Base-by-base conservation (phyloP, 1,140 invertebrate species). In the Dinothrombium tinctorium region DNA sequence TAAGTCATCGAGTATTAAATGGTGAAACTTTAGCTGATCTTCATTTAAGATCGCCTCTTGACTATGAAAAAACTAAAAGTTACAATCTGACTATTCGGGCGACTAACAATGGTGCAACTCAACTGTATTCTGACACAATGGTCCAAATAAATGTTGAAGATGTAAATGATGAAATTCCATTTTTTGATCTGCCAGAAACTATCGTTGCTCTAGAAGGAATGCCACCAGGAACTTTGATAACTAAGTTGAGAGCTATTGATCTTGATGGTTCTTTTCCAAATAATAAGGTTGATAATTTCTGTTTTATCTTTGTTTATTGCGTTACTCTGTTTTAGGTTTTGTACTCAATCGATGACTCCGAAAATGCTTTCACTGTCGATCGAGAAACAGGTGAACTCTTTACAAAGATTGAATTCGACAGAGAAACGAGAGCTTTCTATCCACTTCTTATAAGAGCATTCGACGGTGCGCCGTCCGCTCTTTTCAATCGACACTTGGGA, bases 1-100 rank as follows among this genome's bases (percentile, higher is more conserved):
- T 87, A 46, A 82, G 87, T 70, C 82, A 87, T 65, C 68, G 82
- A 53, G 70, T 74, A 26, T 78, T 86, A 49, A 80, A 82, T 54
- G 76, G 76, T 48, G 86, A 80, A 48, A 48, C 44, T 31, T 41
- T 11, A 29, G 80, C 79, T 6, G 81, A 87, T 55, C 81, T 89
- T 20, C 49, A 44, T 38, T 82, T 90, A 46, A 87, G 89, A 64
- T 82, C 87, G 66, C 81, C 81, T n/a, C 60, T 90, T 48, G 84
- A 90, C 61, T 90, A 82, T 55, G 83, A 89, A 58, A 80, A 72
- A 50, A 86, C 87, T 56, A 83, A 83, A 60, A 81, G 87, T 57
- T 90, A 89, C 57, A 89, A 89, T 68, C 62, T 90, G 41, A 90
- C 84, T 2, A 83, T 90, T 57, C 71, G 83, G 58, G 84, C 89